A percentile compares a stretch with the other conserved stretches of the same genome.
Evolutionary conservation across 2,797 vertebrate genomes (phyloP).

Genomic region (Sarcophilus harrisii): DNA sequence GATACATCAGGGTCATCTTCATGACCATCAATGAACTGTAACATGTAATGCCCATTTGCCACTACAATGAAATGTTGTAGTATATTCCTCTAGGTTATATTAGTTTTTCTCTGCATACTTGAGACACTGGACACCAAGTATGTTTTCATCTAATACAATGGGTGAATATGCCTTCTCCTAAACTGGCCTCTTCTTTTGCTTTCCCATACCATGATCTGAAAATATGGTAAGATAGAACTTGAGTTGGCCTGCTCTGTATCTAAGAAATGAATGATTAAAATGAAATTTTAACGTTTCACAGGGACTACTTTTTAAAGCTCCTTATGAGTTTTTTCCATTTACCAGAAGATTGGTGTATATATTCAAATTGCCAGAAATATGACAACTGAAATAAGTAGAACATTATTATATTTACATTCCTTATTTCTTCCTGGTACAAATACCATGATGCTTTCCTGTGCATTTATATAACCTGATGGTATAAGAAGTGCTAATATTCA

Average conservation of each 20-base stretch:
- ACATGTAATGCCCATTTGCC: neutral
- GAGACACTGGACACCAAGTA: neutral
- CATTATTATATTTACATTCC: neutral
- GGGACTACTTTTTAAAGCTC: neutral
- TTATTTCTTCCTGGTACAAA: neutral
- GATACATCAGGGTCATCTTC: conserved; percentile 13
- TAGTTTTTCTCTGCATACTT: neutral
- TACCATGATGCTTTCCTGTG: neutral
- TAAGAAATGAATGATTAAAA: conserved; percentile 15
- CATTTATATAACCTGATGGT: neutral
- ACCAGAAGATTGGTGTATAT: neutral
- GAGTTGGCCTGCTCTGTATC: neutral
- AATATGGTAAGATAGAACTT: neutral
- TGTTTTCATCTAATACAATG: neutral
- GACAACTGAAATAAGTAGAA: conserved; percentile 7
- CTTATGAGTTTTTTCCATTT: neutral
- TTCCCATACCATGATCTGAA: neutral
- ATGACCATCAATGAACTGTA: neutral
- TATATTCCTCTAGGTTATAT: neutral
- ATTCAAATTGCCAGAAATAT: neutral
- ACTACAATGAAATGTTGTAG: neutral
- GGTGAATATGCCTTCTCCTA: neutral
- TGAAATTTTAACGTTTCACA: neutral
- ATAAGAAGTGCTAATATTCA: neutral
- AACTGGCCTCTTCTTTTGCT: neutral